Evolutionary conservation across 2,113 vertebrate genomes (phyloP).

Genomic region (Phrynosoma platyrhinos): DNA sequence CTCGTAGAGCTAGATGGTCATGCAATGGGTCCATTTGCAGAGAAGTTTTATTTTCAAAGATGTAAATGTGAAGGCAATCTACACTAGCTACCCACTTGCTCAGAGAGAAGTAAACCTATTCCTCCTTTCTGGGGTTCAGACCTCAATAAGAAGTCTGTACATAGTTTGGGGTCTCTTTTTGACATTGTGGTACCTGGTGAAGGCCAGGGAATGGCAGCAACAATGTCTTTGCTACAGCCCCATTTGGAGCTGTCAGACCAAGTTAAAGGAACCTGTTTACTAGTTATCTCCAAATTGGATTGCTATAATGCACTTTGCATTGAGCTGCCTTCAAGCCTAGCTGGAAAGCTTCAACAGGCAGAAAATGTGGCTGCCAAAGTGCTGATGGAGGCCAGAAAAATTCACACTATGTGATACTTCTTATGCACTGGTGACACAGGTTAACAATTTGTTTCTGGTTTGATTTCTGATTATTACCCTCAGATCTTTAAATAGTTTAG

Average conservation of each 20-base stretch:
- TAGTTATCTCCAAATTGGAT: neutral
- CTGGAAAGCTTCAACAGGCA: neutral
- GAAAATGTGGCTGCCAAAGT: neutral
- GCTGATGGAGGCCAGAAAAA: neutral
- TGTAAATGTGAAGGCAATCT: neutral
- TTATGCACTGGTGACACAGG: neutral
- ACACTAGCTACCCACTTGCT: neutral
- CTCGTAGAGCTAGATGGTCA: slow-evolving; percentile 19
- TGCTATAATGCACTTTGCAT: neutral
- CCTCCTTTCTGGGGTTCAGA: no score
- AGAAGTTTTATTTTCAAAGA: neutral
- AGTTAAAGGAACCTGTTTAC: neutral
- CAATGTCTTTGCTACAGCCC: neutral
- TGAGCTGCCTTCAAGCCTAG: neutral
- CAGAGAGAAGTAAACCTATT: neutral
- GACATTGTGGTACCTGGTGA: no score
- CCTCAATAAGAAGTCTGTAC: no score
- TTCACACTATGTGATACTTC: neutral
- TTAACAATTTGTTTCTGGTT: neutral
- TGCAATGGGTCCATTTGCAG: neutral
- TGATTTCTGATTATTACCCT: no score
- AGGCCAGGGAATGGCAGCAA: no score
- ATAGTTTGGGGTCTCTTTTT: no score
- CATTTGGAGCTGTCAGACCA: neutral
- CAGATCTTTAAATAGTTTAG: no score